Evolutionary conservation across 2,797 vertebrate genomes (phyloP).

Genomic region (Lepilemur ruficaudatus): DNA sequence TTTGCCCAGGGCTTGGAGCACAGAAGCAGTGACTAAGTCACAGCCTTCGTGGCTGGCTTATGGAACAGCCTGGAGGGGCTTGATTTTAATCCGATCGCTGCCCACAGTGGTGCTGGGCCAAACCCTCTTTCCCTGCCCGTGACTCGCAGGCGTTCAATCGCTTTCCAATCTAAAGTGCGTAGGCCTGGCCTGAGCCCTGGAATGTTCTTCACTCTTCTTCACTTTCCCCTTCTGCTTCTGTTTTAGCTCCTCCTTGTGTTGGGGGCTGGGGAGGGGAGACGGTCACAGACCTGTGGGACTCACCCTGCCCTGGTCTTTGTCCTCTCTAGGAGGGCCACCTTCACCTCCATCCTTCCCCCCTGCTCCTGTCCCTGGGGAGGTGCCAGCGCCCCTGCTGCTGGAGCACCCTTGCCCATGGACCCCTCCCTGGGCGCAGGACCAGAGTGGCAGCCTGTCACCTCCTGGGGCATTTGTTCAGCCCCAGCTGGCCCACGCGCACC

Average conservation of each 20-base stretch:
- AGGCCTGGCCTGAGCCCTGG: accelerated
- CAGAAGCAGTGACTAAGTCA: accelerated
- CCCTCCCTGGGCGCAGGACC: not conserved
- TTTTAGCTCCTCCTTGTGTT: not conserved
- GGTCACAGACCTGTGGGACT: too few relatives aligned
- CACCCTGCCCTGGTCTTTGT: not conserved
- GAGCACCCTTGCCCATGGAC: not conserved
- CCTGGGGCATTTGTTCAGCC: not conserved
- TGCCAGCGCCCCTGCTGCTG: not conserved
- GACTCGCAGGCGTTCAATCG: not conserved
- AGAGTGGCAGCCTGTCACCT: not conserved
- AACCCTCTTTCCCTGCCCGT: not conserved
- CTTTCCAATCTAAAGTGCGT: not conserved
- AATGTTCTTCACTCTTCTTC: too few relatives aligned
- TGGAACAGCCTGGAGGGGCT: accelerated
- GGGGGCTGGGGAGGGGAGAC: not conserved
- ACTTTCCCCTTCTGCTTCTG: not conserved
- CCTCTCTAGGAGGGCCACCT: not conserved
- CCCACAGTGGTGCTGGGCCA: not conserved
- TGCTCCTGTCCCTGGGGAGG: not conserved
- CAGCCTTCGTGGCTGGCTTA: accelerated
- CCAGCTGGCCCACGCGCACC: accelerated
- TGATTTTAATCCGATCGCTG: not conserved
- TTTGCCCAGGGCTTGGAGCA: accelerated
- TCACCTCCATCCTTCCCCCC: too few relatives aligned